Evolutionary conservation across 2,888 invertebrate genomes (phyloP).

Genomic region (Meganola albula): DNA sequence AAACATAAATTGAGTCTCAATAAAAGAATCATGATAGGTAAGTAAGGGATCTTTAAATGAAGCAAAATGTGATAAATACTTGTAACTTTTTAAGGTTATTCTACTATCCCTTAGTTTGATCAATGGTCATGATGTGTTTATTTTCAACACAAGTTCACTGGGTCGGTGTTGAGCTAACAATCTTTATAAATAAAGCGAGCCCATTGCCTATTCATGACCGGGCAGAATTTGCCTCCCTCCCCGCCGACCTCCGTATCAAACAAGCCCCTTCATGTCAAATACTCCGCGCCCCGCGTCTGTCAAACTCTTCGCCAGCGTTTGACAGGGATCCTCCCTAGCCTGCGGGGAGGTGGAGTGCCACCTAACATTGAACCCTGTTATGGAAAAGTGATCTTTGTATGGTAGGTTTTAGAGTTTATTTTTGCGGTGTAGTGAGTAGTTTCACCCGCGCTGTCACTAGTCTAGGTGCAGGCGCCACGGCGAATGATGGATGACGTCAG

Average conservation of each 20-base stretch:
- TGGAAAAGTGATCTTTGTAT: slow-evolving; percentile 28
- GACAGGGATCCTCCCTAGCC: slow-evolving; percentile 75
- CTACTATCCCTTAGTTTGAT: too few species aligned
- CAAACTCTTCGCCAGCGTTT: slow-evolving; percentile 78
- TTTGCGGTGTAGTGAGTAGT: slow-evolving; percentile 18
- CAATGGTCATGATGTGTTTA: slow-evolving; percentile 57
- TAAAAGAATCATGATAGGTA: too few species aligned
- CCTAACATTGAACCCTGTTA: slow-evolving; percentile 35
- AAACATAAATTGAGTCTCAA: too few species aligned
- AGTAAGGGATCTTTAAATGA: too few species aligned
- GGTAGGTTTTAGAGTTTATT: slow-evolving; percentile 23
- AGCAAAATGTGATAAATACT: too few species aligned
- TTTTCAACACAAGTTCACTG: slow-evolving; percentile 64
- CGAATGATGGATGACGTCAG: slow-evolving; percentile 78
- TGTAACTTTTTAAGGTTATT: too few species aligned
- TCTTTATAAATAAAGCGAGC: slow-evolving; percentile 76
- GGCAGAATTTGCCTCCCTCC: slow-evolving; percentile 68
- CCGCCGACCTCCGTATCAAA: slow-evolving; percentile 72
- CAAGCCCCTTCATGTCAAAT: slow-evolving; percentile 78
- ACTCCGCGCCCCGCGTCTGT: slow-evolving; percentile 77
- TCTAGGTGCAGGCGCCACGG: slow-evolving; percentile 76
- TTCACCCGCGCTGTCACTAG: slow-evolving; percentile 64
- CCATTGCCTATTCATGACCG: slow-evolving; percentile 78
- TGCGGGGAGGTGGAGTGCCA: slow-evolving; percentile 69
- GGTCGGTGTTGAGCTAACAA: slow-evolving; percentile 63